These are phyloP conservation scores for Clarias pachynema DNA, from an alignment of 2,797 vertebrate species.

Conservation along the genomic window DNA sequence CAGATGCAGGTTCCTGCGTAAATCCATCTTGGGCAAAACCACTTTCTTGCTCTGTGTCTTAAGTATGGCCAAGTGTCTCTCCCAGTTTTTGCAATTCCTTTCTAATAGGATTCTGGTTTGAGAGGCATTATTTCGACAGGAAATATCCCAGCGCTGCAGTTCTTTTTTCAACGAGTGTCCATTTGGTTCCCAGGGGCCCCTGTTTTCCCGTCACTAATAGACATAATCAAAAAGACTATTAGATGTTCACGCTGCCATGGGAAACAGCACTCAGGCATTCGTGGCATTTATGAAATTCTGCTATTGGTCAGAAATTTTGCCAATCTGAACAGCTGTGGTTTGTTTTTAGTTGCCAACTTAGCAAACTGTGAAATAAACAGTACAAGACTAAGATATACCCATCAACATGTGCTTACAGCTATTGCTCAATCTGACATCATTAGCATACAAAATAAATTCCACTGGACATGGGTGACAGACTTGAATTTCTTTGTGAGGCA, in stretches of 20 bases:
- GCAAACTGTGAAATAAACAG: background rate
- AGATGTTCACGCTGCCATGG: conserved; percentile 56
- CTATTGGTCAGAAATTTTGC: background rate
- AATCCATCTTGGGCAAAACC: background rate
- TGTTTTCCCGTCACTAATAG: conserved; percentile 61
- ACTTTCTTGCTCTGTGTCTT: conserved; percentile 4
- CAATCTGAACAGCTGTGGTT: conserved; percentile 18
- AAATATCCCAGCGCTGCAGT: conserved; percentile 46
- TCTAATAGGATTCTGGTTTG: conserved; percentile 24
- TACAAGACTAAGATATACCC: background rate
- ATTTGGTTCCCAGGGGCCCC: conserved; percentile 48
- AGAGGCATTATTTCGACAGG: conserved; percentile 51
- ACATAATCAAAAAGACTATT: conserved; percentile 64
- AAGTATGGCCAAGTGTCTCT: background rate
- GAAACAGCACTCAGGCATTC: conserved; percentile 56
- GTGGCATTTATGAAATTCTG: conserved; percentile 54
- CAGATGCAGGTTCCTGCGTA: conserved; percentile 40
- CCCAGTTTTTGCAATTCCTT: conserved; percentile 17
- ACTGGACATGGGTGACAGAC: no score
- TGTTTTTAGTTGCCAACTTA: conserved; percentile 17
- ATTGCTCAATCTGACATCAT: background rate
- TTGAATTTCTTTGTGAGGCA: background rate
- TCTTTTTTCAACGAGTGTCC: conserved; percentile 34
- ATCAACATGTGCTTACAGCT: background rate
- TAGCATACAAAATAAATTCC: no score